Percentiles rank a stretch among this genome's conserved stretches.
Conservation (phyloP, 2,888 invertebrate species). For the Spodoptera littoralis region DNA sequence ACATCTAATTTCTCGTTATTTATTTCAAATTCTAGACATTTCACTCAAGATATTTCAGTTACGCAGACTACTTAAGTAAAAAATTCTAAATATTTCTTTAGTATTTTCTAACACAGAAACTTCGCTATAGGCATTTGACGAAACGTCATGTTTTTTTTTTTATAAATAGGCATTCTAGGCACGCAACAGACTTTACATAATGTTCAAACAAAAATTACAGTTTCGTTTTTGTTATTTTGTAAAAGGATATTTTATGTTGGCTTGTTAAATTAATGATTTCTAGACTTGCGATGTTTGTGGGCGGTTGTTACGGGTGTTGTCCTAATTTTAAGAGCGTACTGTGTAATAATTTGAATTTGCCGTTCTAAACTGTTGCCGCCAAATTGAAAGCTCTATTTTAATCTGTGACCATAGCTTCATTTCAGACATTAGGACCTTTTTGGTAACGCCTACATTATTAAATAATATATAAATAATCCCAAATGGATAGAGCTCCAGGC, state of each 20-base stretch:
- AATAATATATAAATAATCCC: too few species aligned
- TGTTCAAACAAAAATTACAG: constrained; percentile 23
- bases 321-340: neutral
- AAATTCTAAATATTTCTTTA: constrained; percentile 3
- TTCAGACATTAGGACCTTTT: too few species aligned
- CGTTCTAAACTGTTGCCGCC: neutral
- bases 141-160: constrained; percentile 25
- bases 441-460: too few species aligned
- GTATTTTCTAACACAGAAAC: constrained; percentile 26
- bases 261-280: constrained; percentile 12
- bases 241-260: constrained; percentile 20
- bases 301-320: neutral
- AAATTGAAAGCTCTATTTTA: constrained; percentile 1
- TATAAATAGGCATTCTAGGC: constrained; percentile 34
- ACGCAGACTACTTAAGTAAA: constrained; percentile 15
- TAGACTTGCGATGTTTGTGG: constrained; percentile 1
- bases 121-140: constrained; percentile 25
- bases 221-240: constrained; percentile 15
- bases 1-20: neutral
- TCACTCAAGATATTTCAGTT: constrained; percentile 1
- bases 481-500: too few species aligned
- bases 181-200: constrained; percentile 51
- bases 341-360: neutral
- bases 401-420: neutral
- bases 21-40: neutral